phyloP scores from a whole-genome alignment of 2,113 vertebrate species.

The Phainopepla nitens region DNA sequence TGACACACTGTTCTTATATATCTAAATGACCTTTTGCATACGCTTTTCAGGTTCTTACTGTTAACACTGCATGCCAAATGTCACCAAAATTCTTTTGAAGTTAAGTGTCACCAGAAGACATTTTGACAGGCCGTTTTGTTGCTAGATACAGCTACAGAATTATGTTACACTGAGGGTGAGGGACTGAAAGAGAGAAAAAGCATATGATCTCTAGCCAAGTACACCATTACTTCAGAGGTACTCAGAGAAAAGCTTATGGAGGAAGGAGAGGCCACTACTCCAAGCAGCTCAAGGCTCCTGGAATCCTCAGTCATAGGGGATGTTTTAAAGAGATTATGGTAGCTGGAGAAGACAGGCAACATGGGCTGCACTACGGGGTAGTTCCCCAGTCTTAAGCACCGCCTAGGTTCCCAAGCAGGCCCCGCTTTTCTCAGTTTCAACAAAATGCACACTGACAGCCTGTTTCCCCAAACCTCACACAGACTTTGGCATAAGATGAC shows the following conservation, averaged over 20 bases:
- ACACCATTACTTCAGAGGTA: neutral
- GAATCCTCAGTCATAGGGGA: fast-evolving
- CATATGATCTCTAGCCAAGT: neutral
- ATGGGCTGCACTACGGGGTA: neutral
- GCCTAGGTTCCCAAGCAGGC: neutral
- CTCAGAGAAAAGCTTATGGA: neutral
- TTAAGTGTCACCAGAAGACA: constrained; percentile 25
- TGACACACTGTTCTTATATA: constrained; percentile 1
- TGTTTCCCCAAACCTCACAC: neutral
- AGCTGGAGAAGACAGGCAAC: neutral
- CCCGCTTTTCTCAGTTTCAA: neutral
- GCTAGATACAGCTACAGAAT: neutral
- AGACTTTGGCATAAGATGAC: neutral
- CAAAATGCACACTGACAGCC: fast-evolving
- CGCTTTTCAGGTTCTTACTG: neutral
- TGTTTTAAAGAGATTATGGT: neutral
- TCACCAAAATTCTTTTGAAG: constrained; percentile 32
- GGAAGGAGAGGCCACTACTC: neutral
- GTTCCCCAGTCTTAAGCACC: neutral
- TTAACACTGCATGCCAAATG: constrained; percentile 37
- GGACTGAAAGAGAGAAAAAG: neutral
- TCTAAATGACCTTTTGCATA: constrained; percentile 50
- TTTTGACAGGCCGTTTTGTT: constrained; percentile 49
- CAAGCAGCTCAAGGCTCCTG: neutral
- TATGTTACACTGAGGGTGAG: neutral